phyloP scores from a whole-genome alignment of 2,113 vertebrate species.

The Carassius auratus region DNA sequence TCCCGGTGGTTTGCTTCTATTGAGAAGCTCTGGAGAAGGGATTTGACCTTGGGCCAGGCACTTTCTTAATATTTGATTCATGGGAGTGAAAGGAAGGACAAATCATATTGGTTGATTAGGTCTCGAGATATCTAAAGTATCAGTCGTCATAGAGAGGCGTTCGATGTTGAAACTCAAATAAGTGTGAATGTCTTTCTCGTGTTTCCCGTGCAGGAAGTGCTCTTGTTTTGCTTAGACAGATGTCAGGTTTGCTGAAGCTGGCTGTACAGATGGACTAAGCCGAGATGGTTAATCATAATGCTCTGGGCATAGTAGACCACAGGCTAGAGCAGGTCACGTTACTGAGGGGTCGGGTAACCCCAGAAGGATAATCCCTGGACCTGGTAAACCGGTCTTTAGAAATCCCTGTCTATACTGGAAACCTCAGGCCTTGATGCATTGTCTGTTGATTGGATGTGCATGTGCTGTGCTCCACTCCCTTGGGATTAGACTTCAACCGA shows the following conservation, averaged over 20 bases:
- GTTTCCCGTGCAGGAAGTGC: constrained; percentile 40
- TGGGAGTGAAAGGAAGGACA: constrained; percentile 27
- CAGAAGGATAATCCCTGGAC: constrained; percentile 78
- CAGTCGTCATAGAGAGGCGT: not conserved
- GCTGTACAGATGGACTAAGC: constrained; percentile 62
- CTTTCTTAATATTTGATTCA: constrained; percentile 51
- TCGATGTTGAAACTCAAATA: constrained; percentile 22
- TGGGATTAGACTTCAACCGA: constrained; percentile 49
- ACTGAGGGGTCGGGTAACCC: constrained; percentile 76
- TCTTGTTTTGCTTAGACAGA: constrained; percentile 45
- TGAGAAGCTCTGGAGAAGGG: constrained; percentile 68
- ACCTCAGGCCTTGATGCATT: constrained; percentile 64
- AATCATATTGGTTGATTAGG: constrained; percentile 43
- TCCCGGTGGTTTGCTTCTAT: constrained; percentile 72
- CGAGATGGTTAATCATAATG: constrained; percentile 67
- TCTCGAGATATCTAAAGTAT: constrained; percentile 3
- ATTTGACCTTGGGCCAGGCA: constrained; percentile 66
- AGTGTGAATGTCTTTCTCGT: constrained; percentile 22
- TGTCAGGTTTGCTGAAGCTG: constrained; percentile 49
- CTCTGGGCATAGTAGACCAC: constrained; percentile 63
- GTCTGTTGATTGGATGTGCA: constrained; percentile 66
- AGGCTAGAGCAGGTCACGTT: constrained; percentile 65
- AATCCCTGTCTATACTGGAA: constrained; percentile 68
- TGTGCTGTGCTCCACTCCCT: constrained; percentile 60
- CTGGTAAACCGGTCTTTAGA: constrained; percentile 77